These are phyloP conservation scores for Sebastiscus tertius DNA, from an alignment of 2,797 vertebrate genomes.

Conservation along the genomic window DNA sequence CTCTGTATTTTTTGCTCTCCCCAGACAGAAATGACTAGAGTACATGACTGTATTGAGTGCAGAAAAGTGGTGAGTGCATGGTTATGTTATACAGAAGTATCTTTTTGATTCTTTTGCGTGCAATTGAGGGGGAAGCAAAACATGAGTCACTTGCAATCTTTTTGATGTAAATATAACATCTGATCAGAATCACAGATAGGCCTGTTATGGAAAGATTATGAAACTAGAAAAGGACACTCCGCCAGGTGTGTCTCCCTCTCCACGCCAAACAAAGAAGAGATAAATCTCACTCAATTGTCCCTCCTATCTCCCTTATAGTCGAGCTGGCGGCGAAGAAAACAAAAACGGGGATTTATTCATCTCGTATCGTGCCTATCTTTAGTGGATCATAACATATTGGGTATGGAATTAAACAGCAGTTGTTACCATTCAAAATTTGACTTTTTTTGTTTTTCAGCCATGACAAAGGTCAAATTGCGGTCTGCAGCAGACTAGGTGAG, in stretches of 20 bases:
- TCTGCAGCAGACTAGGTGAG: rapidly evolving
- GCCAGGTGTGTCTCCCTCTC: not conserved
- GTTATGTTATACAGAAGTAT: not conserved
- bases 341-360: not conserved
- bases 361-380: not conserved
- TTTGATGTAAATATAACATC: not conserved
- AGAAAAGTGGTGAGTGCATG: not conserved
- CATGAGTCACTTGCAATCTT: not conserved
- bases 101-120: not conserved
- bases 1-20: not conserved
- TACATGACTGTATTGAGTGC: not conserved
- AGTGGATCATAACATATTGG: not conserved
- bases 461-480: rapidly evolving
- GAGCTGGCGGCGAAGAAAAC: not conserved
- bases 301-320: not conserved
- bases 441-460: too few species aligned
- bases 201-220: not conserved
- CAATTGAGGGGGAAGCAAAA: not conserved
- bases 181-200: not conserved
- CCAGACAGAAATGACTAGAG: not conserved
- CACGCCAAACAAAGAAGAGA: not conserved
- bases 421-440: not conserved
- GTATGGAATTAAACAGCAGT: not conserved
- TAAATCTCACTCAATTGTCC: not conserved
- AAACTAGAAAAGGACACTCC: not conserved